Evolutionary conservation across 2,888 invertebrate genomes (phyloP), one percentile per base, ranked within the genome.

Genomic region (Diplolepis rosae): DNA sequence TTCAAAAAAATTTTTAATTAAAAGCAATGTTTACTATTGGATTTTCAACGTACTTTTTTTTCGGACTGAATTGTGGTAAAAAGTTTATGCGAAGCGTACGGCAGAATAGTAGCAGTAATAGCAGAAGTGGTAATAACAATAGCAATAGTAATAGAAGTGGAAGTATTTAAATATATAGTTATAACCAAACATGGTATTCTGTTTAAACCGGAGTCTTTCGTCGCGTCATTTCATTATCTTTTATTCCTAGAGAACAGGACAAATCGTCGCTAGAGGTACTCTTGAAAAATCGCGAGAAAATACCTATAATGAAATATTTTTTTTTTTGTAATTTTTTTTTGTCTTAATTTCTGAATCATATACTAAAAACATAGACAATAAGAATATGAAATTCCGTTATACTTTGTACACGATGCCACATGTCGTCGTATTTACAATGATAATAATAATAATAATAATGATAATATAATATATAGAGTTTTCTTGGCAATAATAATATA

Each of bases 371-470:
- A 79, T 80, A 79, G 77, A 81, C 80, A 78, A 82, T 76, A 81
- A 79, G 76, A 76, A 78, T 76, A 74, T 39, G 72, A 70, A 69
- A 68, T 39, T 30, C 56, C 48, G 28, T 72, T 71, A 71, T 74
- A 66, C 78, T 82, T 82, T 85, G 80, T 83, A 87, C 82, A 83
- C 68, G 79, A 80, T 70, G 76, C 81, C 81, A 80, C 77, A 81
- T 73, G 70, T 72, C 69, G 69, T 73, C 66, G 76, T 79, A 69
- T 79, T 77, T 75, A 77, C 76, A 79, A 80, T 79, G 75, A 74
- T 74, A 75, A 71, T 79, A 72, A 77, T 73, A 73, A 77, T 77
- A 71, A 68, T 75, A 71, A 75, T 77, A 77, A 73, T 77, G 79
- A 70, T 77, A 77, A 75, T 76, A 77, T 78, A 77, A 77, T 79